A percentile compares a stretch with the other conserved stretches of the same genome.
Evolutionary conservation across 2,113 vertebrate species (phyloP).

Genomic region (Gavia stellata): DNA sequence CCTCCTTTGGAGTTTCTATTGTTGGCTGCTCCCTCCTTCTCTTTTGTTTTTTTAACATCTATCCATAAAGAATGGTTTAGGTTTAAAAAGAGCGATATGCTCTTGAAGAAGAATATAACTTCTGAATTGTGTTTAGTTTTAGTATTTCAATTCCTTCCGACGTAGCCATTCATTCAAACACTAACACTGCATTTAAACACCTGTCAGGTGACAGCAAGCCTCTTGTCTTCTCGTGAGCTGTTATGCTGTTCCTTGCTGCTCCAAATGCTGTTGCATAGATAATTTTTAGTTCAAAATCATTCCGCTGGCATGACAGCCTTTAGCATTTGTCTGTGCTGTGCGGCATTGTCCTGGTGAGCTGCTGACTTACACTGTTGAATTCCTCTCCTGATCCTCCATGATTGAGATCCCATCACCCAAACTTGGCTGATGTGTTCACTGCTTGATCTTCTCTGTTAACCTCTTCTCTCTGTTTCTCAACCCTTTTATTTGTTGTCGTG

Average conservation of each 20-base stretch:
- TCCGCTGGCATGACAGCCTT: not conserved
- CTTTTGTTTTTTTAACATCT: no score
- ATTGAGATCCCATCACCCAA: not conserved
- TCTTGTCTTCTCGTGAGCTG: not conserved
- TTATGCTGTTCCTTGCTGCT: not conserved
- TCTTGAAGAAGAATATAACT: not conserved
- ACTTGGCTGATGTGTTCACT: not conserved
- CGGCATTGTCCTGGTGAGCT: not conserved
- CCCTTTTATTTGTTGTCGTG: not conserved
- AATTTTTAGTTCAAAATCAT: not conserved
- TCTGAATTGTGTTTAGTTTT: not conserved
- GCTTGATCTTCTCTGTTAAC: not conserved
- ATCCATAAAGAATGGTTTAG: not conserved
- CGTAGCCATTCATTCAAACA: not conserved
- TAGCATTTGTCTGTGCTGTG: rapidly evolving
- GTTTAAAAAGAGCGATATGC: not conserved
- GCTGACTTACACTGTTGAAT: not conserved
- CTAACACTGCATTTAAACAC: not conserved
- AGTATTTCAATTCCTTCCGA: not conserved
- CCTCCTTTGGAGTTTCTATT: not conserved
- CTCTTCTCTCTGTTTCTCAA: not conserved
- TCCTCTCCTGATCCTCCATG: not conserved
- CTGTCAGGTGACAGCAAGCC: not conserved
- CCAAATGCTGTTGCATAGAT: rapidly evolving
- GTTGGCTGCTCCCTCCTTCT: not conserved